Percentiles rank a stretch among this genome's conserved stretches.
Evolutionary conservation across 2,888 invertebrate genomes (phyloP).

Genomic region (Hecatera dysodea): DNA sequence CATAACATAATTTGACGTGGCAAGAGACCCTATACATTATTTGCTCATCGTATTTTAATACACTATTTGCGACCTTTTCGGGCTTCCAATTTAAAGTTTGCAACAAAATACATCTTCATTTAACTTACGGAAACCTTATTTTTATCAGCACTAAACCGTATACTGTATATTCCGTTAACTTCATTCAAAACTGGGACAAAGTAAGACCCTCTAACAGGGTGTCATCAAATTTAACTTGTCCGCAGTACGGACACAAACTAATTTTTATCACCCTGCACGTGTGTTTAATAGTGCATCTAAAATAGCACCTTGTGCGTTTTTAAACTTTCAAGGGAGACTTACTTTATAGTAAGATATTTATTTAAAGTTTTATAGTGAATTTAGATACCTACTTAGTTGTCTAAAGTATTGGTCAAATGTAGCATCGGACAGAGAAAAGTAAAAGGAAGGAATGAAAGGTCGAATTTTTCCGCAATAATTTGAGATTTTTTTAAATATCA

Average conservation of each 20-base stretch:
- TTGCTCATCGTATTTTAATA: constrained; percentile 3
- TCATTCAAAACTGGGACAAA: constrained; percentile 45
- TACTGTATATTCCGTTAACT: constrained; percentile 27
- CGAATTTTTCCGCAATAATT: no score
- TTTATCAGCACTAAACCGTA: constrained; percentile 34
- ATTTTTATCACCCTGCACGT: constrained; percentile 42
- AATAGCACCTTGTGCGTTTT: constrained; percentile 24
- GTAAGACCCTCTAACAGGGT: constrained; percentile 33
- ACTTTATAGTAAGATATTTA: constrained; percentile 14
- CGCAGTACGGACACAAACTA: constrained; percentile 6
- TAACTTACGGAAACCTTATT: constrained; percentile 11
- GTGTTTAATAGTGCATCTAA: constrained; percentile 11
- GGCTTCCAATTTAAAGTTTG: neutral
- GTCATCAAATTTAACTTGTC: constrained; percentile 46
- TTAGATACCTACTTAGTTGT: no score
- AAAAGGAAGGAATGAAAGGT: no score
- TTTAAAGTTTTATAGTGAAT: neutral
- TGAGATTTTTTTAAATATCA: no score
- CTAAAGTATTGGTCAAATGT: no score
- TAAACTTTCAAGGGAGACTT: neutral
- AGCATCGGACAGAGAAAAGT: no score
- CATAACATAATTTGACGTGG: neutral
- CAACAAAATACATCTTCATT: constrained; percentile 13
- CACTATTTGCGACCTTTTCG: neutral
- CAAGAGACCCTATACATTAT: neutral